Evolutionary conservation across 2,797 vertebrate species (phyloP).

Genomic region (Potorous gilbertii): DNA sequence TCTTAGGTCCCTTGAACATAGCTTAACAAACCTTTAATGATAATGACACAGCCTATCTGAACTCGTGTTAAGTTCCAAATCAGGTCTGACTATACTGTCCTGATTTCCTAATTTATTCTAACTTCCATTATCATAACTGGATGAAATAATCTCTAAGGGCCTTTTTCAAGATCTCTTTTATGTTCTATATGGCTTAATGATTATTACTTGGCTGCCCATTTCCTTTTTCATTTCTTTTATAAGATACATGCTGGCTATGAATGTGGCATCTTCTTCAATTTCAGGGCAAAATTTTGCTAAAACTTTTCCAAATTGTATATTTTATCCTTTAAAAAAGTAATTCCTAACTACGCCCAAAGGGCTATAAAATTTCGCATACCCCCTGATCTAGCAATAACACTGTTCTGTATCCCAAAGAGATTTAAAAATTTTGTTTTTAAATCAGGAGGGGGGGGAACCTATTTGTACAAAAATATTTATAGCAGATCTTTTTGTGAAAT

Average conservation of each 20-base stretch:
- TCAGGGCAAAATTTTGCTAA: conserved; percentile 18
- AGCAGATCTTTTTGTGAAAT: neutral
- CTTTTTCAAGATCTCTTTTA: neutral
- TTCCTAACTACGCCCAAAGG: neutral
- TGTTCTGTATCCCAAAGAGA: neutral
- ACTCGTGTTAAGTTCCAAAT: neutral
- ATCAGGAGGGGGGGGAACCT: neutral
- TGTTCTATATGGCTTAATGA: neutral
- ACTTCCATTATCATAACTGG: neutral
- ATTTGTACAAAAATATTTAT: neutral
- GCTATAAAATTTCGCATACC: neutral
- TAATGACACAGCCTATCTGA: neutral
- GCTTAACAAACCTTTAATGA: neutral
- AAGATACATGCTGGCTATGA: neutral
- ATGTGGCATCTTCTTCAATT: neutral
- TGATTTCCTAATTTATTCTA: neutral
- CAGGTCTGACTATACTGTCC: neutral
- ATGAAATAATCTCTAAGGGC: neutral
- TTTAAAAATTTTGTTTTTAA: neutral
- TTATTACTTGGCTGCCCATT: neutral
- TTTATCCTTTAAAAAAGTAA: neutral
- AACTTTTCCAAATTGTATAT: neutral
- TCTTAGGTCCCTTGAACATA: neutral
- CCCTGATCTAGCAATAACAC: neutral
- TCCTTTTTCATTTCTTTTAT: neutral